Evolutionary conservation across 1,140 invertebrate genomes (phyloP).

Genomic region (Ooceraea biroi): DNA sequence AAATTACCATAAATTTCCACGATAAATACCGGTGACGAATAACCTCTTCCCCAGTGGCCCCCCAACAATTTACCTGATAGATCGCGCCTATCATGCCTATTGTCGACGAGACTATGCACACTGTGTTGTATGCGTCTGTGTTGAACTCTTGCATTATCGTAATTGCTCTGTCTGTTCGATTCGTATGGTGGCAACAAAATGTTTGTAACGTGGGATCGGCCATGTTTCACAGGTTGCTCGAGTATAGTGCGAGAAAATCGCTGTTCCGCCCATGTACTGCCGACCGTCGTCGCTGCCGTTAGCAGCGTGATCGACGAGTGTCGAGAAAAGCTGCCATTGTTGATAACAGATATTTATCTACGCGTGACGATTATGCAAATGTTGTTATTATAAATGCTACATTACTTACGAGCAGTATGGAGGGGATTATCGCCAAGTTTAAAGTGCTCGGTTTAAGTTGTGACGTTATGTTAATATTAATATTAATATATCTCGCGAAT

Average conservation of each 20-base stretch:
- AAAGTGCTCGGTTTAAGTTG: too few species aligned
- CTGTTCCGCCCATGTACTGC: neutral
- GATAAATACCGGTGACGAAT: neutral
- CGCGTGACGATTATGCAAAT: too few species aligned
- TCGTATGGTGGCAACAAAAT: slow-evolving; percentile 91
- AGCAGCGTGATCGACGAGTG: too few species aligned
- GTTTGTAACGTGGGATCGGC: slow-evolving; percentile 93
- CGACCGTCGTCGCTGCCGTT: neutral
- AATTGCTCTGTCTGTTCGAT: slow-evolving; percentile 88
- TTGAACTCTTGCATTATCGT: slow-evolving; percentile 90
- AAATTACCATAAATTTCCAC: neutral
- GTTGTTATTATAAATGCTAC: too few species aligned
- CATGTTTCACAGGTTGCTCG: slow-evolving; percentile 86
- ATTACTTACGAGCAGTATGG: too few species aligned
- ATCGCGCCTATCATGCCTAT: slow-evolving; percentile 91
- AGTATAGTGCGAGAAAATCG: neutral
- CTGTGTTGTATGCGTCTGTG: slow-evolving; percentile 90
- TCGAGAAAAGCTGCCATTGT: too few species aligned
- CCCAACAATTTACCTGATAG: slow-evolving; percentile 88
- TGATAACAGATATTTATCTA: too few species aligned
- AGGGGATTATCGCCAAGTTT: too few species aligned
- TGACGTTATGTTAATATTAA: too few species aligned
- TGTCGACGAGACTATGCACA: slow-evolving; percentile 90
- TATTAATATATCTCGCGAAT: too few species aligned
- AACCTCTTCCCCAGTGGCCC: neutral